Conservation (phyloP, 2,888 invertebrate genomes). For the Empis stercorea region DNA sequence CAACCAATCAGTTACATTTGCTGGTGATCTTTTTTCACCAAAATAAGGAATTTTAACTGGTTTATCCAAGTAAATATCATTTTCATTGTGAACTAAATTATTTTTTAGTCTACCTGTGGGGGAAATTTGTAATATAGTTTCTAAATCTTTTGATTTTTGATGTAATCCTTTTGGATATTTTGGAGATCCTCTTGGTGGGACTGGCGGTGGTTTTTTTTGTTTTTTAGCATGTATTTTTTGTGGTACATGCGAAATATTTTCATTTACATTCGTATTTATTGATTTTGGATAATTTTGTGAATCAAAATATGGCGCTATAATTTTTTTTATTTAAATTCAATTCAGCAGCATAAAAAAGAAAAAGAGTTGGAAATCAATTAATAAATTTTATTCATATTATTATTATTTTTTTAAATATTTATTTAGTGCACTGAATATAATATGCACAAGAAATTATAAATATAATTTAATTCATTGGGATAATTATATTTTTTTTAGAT, state of each 20-base stretch:
- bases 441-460: too few species aligned
- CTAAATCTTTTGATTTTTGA: slow-evolving; percentile 12
- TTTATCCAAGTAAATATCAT: slow-evolving; percentile 18
- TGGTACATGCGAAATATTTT: slow-evolving; percentile 54
- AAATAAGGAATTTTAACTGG: slow-evolving; percentile 25
- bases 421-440: too few species aligned
- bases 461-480: too few species aligned
- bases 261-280: slow-evolving; percentile 38
- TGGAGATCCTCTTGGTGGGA: slow-evolving; percentile 72
- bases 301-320: background rate
- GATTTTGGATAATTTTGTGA: background rate
- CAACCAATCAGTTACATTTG: slow-evolving; percentile 35
- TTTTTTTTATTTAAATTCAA: background rate
- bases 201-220: slow-evolving; percentile 74
- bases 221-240: slow-evolving; percentile 53
- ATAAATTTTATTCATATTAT: background rate
- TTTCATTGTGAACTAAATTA: slow-evolving; percentile 7
- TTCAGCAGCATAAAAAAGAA: background rate
- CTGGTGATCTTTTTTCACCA: slow-evolving; percentile 32
- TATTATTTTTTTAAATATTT: too few species aligned
- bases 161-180: slow-evolving; percentile 35
- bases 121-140: slow-evolving; percentile 9
- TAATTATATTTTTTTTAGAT: too few species aligned
- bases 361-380: background rate
- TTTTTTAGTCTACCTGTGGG: slow-evolving; percentile 12